A percentile compares a stretch with the other conserved stretches of the same genome.
Evolutionary conservation across 2,888 invertebrate genomes (phyloP).

Genomic region (Hetaerina titia): DNA sequence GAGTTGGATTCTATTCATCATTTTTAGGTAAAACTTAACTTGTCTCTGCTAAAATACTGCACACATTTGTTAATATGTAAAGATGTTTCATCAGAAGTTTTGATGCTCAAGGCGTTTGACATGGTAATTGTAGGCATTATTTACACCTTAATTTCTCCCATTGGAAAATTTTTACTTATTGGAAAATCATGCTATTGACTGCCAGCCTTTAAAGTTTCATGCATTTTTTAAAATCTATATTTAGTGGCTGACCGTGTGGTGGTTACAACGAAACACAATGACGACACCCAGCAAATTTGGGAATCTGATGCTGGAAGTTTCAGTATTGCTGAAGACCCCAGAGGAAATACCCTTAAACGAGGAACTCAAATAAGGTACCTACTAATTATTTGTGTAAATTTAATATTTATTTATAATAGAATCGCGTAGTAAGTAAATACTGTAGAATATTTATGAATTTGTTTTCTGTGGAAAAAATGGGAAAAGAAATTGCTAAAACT

Average conservation of each 20-base stretch:
- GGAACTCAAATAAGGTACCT: slow-evolving; percentile 90
- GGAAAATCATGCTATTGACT: background rate
- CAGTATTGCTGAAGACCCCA: slow-evolving; percentile 94
- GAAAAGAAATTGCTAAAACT: too few relatives aligned
- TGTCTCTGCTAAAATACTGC: too few relatives aligned
- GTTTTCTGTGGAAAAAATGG: too few relatives aligned
- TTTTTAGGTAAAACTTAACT: slow-evolving; percentile 82
- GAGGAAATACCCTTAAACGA: slow-evolving; percentile 93
- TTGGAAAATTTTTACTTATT: background rate
- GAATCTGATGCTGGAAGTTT: slow-evolving; percentile 96
- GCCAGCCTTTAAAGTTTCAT: background rate
- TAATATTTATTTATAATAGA: too few relatives aligned
- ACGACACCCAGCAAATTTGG: slow-evolving; percentile 97
- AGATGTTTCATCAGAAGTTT: too few relatives aligned
- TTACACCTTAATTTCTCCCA: background rate
- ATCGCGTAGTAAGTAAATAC: too few relatives aligned
- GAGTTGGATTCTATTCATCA: slow-evolving; percentile 99
- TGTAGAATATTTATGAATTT: too few relatives aligned
- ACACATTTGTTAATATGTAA: too few relatives aligned
- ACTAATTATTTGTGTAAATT: too few relatives aligned
- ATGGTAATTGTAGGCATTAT: too few relatives aligned
- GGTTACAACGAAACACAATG: slow-evolving; percentile 97
- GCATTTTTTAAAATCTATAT: slow-evolving; percentile 61
- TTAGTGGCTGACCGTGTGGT: slow-evolving; percentile 95
- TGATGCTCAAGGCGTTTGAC: too few relatives aligned